Conservation (phyloP, 2,113 vertebrate genomes). For the Macquaria australasica region DNA sequence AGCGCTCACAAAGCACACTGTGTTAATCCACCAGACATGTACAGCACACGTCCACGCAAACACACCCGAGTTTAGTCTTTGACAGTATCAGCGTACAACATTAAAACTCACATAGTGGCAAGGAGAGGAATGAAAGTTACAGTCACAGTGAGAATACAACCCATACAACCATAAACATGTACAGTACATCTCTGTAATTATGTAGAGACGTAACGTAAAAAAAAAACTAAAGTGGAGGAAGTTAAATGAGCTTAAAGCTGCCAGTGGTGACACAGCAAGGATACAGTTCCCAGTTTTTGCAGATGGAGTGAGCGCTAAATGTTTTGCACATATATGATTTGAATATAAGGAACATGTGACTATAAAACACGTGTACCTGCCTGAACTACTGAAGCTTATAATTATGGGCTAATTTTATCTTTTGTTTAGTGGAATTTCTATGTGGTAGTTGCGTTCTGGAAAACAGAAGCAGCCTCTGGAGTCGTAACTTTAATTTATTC, state of each 20-base stretch:
- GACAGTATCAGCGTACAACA: not conserved
- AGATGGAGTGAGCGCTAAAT: not conserved
- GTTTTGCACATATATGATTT: not conserved
- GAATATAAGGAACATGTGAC: not conserved
- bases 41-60: not conserved
- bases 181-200: not conserved
- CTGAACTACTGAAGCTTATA: not conserved
- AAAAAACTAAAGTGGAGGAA: not conserved
- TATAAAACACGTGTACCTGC: not conserved
- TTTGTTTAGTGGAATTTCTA: not conserved
- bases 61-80: not conserved
- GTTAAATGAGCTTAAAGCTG: not conserved
- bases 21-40: not conserved
- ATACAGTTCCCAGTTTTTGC: not conserved
- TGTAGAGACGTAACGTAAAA: not conserved
- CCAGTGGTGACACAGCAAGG: not conserved
- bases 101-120: not conserved
- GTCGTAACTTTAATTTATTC: not conserved
- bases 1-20: not conserved
- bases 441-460: not conserved
- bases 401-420: not conserved
- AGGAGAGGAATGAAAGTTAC: conserved; percentile 43
- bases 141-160: conserved; percentile 20
- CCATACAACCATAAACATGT: not conserved
- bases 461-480: not conserved